Base-by-base conservation (phyloP, 2,797 vertebrate genomes). In the Coilia nasus region DNA sequence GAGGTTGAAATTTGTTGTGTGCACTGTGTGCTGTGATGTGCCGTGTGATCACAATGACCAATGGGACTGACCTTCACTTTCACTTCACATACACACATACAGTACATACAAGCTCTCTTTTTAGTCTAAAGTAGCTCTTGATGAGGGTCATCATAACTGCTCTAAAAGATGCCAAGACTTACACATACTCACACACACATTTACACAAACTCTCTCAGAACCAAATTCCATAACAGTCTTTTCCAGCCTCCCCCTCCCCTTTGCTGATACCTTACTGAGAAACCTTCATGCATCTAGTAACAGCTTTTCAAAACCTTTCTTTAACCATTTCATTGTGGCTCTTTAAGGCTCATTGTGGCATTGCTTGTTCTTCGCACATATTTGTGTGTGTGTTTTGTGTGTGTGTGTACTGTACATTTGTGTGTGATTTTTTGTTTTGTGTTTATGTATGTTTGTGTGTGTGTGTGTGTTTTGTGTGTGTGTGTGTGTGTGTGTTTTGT, bases 171-270 rank as follows among this genome's bases (percentile, higher is more conserved):
- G 10, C 46, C 3, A 47, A 47, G 46, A 47, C 46, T 4, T 10
- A 47, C 46, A 47, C 46, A 47, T 4, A 47, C 46, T 10, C 46
- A 47, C 10, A 10, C 46, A 54, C 50, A 54, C 14, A 47, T 10
- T 47, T 47, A 14, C 50, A 54, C 50, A 54, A 9, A 54, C 50
- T 10, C 50, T 75, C 31, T 75, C 67, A 19, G 2, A 28, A 15
- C 67, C 67, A 75, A 75, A 75, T 15, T 41, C 67, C 28, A 75
- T 75, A 75, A 75, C 67, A 75, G 15, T 71, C 64, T 75, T 15
- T 15, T 75, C 67, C 14, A 75, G 67, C 0, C 67, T 75, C 67
- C 14, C 50, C 50, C 14, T 54, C 67, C 67, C 67, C 9, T 3
- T 19, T 6, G 31, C 31, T 75, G 67, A 75, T 4, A 11, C 6